Evolutionary conservation across 1,140 invertebrate species (phyloP).

Genomic region (Zaprionus vittiger): DNA sequence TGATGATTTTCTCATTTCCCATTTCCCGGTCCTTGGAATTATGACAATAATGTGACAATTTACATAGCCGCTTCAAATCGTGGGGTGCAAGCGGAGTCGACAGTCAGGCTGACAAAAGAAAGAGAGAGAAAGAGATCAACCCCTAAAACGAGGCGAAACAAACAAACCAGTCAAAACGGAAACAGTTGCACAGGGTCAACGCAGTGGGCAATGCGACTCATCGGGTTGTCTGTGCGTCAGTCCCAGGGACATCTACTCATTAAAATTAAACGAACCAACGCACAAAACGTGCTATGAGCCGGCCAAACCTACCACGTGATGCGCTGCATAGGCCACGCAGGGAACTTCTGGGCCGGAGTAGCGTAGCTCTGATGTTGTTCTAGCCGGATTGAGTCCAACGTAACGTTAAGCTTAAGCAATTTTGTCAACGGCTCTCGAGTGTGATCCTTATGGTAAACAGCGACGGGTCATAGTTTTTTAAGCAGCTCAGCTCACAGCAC

Average conservation of each 20-base stretch:
- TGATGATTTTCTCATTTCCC: slow-evolving; percentile 72
- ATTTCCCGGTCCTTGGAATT: slow-evolving; percentile 56
- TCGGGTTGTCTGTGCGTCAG: slow-evolving; percentile 19
- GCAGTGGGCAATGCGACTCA: slow-evolving; percentile 26
- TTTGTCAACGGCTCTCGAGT: slow-evolving; percentile 73
- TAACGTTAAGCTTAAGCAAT: slow-evolving; percentile 46
- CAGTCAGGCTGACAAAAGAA: background rate
- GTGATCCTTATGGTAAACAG: slow-evolving; percentile 76
- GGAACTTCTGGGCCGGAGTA: background rate
- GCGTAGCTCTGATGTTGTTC: background rate
- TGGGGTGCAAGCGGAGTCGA: slow-evolving; percentile 43
- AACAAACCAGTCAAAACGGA: slow-evolving; percentile 60
- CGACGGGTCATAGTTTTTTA: slow-evolving; percentile 65
- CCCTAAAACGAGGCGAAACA: slow-evolving; percentile 51
- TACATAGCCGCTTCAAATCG: slow-evolving; percentile 72
- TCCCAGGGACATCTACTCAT: slow-evolving; percentile 52
- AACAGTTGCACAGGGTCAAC: slow-evolving; percentile 68
- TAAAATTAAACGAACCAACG: slow-evolving; percentile 79
- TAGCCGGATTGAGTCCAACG: slow-evolving; percentile 25
- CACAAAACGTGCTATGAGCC: slow-evolving; percentile 42
- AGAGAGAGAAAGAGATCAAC: slow-evolving; percentile 38
- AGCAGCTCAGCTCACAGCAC: slow-evolving; percentile 69
- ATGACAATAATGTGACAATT: slow-evolving; percentile 82
- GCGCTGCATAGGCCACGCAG: background rate
- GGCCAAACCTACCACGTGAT: background rate